These are phyloP conservation scores for Bettongia penicillata DNA, from an alignment of 2,113 vertebrate genomes.

Conservation along the genomic window DNA sequence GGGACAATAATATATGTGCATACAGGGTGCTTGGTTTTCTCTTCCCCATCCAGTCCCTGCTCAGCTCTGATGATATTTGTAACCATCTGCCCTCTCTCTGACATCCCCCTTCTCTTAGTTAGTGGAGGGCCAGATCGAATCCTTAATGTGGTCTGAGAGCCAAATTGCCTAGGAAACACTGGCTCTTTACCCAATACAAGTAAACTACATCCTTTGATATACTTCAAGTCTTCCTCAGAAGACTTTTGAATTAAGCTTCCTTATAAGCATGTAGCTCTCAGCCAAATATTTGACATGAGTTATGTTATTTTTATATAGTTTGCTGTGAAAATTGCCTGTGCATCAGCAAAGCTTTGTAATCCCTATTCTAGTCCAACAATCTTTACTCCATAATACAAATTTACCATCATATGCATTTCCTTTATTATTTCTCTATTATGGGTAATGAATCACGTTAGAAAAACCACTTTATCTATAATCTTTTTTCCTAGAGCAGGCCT, in stretches of 20 bases:
- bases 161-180: not conserved
- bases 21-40: not conserved
- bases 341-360: not conserved
- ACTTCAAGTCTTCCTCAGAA: not conserved
- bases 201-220: not conserved
- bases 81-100: accelerated
- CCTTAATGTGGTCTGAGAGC: not conserved
- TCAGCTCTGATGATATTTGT: not conserved
- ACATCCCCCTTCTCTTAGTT: not conserved
- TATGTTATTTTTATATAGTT: not conserved
- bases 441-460: not conserved
- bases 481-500: not conserved
- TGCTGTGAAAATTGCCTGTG: not conserved
- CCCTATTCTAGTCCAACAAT: not conserved
- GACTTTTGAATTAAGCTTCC: not conserved
- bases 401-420: not conserved
- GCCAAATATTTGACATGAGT: not conserved
- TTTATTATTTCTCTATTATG: not conserved
- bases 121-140: not conserved
- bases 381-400: not conserved
- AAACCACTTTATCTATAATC: not conserved
- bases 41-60: not conserved
- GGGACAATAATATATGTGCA: not conserved
- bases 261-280: not conserved
- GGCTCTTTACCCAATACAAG: not conserved